phyloP scores from a whole-genome alignment of 2,113 vertebrate species.

The Oriolus oriolus region DNA sequence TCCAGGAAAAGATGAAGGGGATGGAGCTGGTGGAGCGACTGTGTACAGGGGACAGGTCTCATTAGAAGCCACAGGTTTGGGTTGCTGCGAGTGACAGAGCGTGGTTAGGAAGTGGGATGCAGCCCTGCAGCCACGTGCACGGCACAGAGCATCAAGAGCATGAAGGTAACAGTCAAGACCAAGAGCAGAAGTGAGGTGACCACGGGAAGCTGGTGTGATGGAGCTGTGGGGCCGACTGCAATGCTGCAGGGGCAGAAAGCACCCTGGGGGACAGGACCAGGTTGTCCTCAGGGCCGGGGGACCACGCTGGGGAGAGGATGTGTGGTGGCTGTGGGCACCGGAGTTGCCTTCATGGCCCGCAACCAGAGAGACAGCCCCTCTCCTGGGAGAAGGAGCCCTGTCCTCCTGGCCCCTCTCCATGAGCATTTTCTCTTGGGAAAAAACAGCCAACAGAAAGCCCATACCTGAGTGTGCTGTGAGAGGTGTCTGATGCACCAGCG shows the following conservation, averaged over 20 bases:
- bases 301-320: accelerated
- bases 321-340: neutral
- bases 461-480: neutral
- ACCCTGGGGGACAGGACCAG: neutral
- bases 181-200: neutral
- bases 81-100: neutral
- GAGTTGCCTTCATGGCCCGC: neutral
- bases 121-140: neutral
- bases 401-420: neutral
- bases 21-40: neutral
- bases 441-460: neutral
- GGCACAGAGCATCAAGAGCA: neutral
- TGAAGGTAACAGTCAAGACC: neutral
- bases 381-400: neutral
- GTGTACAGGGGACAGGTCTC: neutral
- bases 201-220: neutral
- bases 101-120: neutral
- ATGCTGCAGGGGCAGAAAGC: neutral
- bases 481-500: accelerated
- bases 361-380: neutral
- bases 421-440: neutral
- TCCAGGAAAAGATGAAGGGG: neutral
- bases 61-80: neutral
- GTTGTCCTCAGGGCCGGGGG: neutral
- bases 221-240: neutral